phyloP scores from a whole-genome alignment of 1,140 invertebrate species.

The Megalonaias nervosa region DNA sequence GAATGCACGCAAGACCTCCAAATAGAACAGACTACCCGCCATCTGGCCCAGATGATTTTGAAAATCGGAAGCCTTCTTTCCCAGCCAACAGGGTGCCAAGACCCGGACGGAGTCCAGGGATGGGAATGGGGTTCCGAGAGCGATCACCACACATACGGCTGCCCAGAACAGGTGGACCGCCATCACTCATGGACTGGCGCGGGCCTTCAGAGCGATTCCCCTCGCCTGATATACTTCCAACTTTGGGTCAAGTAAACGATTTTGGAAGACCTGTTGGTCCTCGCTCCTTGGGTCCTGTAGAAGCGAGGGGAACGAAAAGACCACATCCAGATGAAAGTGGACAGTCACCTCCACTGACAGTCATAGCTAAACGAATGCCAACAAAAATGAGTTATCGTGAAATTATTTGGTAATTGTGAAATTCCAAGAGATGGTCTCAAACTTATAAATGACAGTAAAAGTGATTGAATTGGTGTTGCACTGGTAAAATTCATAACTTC shows the following conservation, averaged over 20 bases:
- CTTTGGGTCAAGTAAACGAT: neutral
- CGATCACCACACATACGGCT: neutral
- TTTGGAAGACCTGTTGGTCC: neutral
- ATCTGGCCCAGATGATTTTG: too few relatives aligned
- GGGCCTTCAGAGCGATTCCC: neutral
- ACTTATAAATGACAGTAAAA: conserved; percentile 85
- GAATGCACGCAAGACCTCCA: too few relatives aligned
- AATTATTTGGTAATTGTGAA: conserved; percentile 84
- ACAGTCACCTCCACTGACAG: too few relatives aligned
- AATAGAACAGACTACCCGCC: too few relatives aligned
- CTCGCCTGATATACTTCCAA: too few relatives aligned
- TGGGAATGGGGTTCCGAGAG: neutral
- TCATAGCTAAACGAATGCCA: too few relatives aligned
- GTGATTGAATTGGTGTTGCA: conserved; percentile 84
- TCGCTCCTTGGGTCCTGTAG: neutral
- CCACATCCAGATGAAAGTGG: neutral
- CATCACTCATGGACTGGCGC: neutral
- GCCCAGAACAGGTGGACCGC: neutral
- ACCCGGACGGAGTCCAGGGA: neutral
- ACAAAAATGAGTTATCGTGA: conserved; percentile 33
- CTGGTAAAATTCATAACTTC: conserved; percentile 82
- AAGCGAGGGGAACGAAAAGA: conserved; percentile 30
- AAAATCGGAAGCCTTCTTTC: too few relatives aligned
- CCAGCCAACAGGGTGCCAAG: too few relatives aligned
- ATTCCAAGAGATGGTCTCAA: conserved; percentile 89